Percentiles rank a stretch among this genome's conserved stretches.
Conservation (phyloP, 2,113 vertebrate genomes). For the Dipodomys ordii region DNA sequence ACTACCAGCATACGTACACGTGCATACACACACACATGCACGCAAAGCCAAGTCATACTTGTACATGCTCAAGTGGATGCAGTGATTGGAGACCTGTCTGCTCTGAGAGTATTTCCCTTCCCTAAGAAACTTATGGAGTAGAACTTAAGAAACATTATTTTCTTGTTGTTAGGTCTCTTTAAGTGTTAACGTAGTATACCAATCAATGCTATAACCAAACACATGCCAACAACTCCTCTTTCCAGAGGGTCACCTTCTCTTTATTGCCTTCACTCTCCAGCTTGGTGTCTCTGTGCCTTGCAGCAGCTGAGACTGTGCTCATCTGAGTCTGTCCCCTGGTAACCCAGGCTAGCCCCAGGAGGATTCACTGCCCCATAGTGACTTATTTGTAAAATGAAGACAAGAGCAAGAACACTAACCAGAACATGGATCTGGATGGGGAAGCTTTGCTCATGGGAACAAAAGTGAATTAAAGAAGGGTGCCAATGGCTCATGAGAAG, state of each 20-base stretch:
- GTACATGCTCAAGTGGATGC: too few species aligned
- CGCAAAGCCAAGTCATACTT: neutral
- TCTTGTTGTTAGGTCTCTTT: neutral
- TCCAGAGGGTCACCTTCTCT: neutral
- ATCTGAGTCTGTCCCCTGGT: neutral
- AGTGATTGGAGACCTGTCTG: neutral
- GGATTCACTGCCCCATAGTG: neutral
- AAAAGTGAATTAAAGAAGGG: neutral
- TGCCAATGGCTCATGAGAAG: too few species aligned
- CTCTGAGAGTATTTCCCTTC: neutral
- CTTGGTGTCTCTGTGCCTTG: neutral
- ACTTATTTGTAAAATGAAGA: neutral
- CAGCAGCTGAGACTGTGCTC: neutral
- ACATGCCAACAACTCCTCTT: neutral
- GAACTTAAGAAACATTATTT: neutral
- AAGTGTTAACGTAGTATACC: neutral
- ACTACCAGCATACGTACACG: too few species aligned
- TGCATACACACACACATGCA: neutral
- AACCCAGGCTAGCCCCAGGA: neutral
- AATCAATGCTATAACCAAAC: neutral
- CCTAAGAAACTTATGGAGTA: neutral
- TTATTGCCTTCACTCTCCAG: neutral
- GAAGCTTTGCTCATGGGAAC: neutral
- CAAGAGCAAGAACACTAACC: neutral
- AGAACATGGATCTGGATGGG: neutral